A percentile compares a stretch with the other conserved stretches of the same genome.
Evolutionary conservation across 2,113 vertebrate species (phyloP).

Genomic region (Pedetes capensis): DNA sequence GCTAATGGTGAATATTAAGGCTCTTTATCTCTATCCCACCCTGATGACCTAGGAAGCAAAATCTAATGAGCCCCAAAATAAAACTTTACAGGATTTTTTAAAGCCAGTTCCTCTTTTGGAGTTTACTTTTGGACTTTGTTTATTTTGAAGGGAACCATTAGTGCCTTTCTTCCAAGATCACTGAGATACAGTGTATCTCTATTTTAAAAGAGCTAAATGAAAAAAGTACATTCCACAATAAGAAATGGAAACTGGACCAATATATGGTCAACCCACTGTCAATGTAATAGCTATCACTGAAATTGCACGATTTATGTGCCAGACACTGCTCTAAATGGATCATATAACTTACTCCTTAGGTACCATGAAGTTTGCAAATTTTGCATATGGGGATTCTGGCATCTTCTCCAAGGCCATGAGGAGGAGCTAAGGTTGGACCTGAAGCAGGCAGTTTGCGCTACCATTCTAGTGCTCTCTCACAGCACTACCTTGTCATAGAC

Average conservation of each 20-base stretch:
- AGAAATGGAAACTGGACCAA: not conserved
- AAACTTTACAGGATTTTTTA: not conserved
- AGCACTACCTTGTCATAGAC: too few relatives aligned
- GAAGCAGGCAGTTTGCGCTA: not conserved
- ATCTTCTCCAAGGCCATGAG: not conserved
- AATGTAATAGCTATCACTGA: not conserved
- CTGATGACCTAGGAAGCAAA: not conserved
- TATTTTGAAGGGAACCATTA: not conserved
- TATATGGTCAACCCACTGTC: not conserved
- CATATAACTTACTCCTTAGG: not conserved
- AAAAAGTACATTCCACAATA: not conserved
- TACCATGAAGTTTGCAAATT: not conserved
- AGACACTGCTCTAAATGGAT: not conserved
- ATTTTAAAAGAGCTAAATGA: not conserved
- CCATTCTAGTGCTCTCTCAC: not conserved
- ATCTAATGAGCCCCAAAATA: not conserved
- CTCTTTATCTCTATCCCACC: not conserved
- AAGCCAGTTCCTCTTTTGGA: not conserved
- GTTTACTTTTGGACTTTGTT: not conserved
- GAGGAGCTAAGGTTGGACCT: not conserved
- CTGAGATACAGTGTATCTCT: not conserved
- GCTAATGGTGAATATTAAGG: not conserved
- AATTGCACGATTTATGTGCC: not conserved
- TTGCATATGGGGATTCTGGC: fast-evolving
- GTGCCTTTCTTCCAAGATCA: not conserved